Conservation (phyloP, 2,797 vertebrate genomes). For the Pogonophryne albipinna region DNA sequence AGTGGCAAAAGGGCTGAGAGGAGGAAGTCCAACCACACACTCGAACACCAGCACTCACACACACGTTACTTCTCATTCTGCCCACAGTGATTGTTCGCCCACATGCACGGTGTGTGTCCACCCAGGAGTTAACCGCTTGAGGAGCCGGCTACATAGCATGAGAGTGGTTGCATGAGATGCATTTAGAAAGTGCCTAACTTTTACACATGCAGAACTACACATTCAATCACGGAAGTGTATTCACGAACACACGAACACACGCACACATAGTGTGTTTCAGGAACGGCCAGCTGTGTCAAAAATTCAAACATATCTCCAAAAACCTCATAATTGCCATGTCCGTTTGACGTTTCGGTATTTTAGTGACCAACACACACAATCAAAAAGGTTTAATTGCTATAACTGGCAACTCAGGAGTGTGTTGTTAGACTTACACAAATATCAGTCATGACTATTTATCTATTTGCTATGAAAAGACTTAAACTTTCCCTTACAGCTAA, state of each 20-base stretch:
- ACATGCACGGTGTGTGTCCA: conserved; percentile 77
- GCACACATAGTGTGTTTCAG: conserved; percentile 49
- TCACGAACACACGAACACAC: conserved; percentile 45
- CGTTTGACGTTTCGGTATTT: conserved; percentile 68
- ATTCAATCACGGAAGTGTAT: conserved; percentile 45
- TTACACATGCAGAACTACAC: conserved; percentile 47
- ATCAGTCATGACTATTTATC: conserved; percentile 66
- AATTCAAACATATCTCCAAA: conserved; percentile 80
- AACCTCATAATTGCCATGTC: conserved; percentile 78
- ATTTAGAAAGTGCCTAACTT: conserved; percentile 79
- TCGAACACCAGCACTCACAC: conserved; percentile 36
- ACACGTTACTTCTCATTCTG: conserved; percentile 51
- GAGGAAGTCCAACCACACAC: conserved; percentile 71
- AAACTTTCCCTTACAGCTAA: conserved; percentile 43
- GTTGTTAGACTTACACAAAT: conserved; percentile 69
- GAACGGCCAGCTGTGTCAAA: conserved; percentile 68
- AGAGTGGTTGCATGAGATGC: conserved; percentile 72
- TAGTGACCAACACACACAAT: conserved; percentile 76
- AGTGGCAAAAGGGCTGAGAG: conserved; percentile 71
- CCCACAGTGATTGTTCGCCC: conserved; percentile 79
- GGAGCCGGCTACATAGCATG: conserved; percentile 59
- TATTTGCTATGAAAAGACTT: conserved; percentile 68
- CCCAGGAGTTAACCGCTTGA: conserved; percentile 71
- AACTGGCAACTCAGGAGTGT: conserved; percentile 66
- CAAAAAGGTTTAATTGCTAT: conserved; percentile 76